Evolutionary conservation across 53 echinoderm and acorn worm species (phyloP).

Genomic region (Temnopleurus reevesii): DNA sequence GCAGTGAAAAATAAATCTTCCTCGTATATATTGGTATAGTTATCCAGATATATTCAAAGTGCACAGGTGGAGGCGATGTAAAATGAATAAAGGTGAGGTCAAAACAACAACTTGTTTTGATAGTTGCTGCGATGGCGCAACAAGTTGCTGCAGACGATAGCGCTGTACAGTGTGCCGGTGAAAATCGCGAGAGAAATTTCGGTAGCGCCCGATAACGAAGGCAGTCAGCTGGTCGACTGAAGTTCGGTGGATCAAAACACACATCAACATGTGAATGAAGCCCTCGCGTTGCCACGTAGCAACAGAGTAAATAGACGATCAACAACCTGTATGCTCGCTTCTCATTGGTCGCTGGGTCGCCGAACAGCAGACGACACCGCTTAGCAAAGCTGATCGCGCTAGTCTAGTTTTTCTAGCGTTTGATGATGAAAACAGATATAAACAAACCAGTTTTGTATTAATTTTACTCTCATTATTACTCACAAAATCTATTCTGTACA

Average conservation of each 20-base stretch:
- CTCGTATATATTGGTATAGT: not conserved
- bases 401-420: not conserved
- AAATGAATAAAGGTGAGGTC: not conserved
- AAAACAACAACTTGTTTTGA: conserved; percentile 50
- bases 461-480: too few relatives aligned
- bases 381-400: not conserved
- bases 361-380: not conserved
- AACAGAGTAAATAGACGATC: conserved; percentile 53
- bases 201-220: not conserved
- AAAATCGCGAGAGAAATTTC: conserved; percentile 2
- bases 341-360: conserved; percentile 35
- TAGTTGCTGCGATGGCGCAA: conserved; percentile 37
- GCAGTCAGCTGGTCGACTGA: conserved; percentile 70
- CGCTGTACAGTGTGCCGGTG: not conserved
- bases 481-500: too few relatives aligned
- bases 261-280: conserved; percentile 62
- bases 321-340: conserved; percentile 11
- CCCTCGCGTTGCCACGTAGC: conserved; percentile 59
- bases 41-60: not conserved
- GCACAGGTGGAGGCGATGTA: not conserved
- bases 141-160: not conserved
- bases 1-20: not conserved
- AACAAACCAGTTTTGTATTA: not conserved
- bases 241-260: conserved; percentile 16
- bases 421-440: not conserved